These are phyloP conservation scores for Dendropsophus ebraccatus DNA, from an alignment of 2,113 vertebrate genomes.

Conservation along the genomic window DNA sequence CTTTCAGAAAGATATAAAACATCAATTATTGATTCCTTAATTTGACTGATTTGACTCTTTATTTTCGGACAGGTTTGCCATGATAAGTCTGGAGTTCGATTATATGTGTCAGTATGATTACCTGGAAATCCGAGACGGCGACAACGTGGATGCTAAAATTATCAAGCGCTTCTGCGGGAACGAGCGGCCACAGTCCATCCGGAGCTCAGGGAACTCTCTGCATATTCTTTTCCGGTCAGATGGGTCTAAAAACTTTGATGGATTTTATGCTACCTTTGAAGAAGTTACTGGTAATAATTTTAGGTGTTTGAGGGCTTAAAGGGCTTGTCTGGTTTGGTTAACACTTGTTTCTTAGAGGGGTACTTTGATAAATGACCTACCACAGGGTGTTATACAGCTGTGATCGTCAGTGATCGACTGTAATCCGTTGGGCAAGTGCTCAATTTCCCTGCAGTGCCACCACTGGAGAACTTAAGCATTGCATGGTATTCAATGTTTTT, in stretches of 20 bases:
- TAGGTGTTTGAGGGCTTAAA: not conserved
- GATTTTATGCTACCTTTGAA: constrained; percentile 92
- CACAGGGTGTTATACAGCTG: no score
- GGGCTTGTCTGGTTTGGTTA: no score
- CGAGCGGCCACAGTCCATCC: constrained; percentile 82
- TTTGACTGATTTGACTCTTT: constrained; percentile 30
- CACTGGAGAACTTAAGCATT: no score
- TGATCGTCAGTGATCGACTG: no score
- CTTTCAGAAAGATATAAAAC: not conserved
- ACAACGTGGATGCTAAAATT: constrained; percentile 82
- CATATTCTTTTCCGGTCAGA: constrained; percentile 94
- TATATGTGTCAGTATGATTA: constrained; percentile 95
- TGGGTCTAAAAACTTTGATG: constrained; percentile 96
- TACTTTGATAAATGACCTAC: no score
- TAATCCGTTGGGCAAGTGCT: no score
- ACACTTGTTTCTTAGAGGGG: no score
- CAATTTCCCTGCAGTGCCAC: no score
- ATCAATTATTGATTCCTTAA: constrained; percentile 20
- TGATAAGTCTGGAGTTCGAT: constrained; percentile 95
- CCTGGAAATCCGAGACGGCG: constrained; percentile 90
- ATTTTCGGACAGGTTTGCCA: constrained; percentile 82
- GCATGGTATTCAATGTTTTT: no score
- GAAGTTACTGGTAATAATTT: constrained; percentile 85
- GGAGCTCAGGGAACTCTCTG: constrained; percentile 84
- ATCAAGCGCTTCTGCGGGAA: constrained; percentile 94